Percentiles rank a stretch among this genome's conserved stretches.
Conservation (phyloP, 2,797 vertebrate genomes). For the Dryobates pubescens region DNA sequence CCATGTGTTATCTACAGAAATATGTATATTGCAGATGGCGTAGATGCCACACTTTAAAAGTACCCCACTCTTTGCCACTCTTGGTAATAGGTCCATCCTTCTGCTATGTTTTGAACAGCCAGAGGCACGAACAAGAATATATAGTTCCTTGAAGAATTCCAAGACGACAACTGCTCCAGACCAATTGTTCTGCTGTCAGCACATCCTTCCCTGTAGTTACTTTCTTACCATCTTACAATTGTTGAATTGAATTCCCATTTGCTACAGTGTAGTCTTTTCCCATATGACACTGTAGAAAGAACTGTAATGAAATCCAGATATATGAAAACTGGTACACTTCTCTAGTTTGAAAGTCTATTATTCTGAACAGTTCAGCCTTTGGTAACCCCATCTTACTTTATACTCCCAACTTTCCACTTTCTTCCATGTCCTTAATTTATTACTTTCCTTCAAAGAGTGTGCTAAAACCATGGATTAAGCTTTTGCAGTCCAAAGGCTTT, state of each 20-base stretch:
- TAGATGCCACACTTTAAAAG: neutral
- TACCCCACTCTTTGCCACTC: neutral
- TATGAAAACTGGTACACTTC: neutral
- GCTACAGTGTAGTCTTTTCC: conserved; percentile 14
- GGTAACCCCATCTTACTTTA: neutral
- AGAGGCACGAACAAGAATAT: neutral
- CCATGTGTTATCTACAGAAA: neutral
- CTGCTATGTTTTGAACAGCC: neutral
- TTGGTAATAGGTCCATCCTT: neutral
- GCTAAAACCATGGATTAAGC: neutral
- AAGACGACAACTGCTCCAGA: neutral
- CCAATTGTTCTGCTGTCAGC: conserved; percentile 60
- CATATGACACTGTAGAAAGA: conserved; percentile 16
- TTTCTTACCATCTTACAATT: conserved; percentile 23
- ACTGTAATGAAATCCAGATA: conserved; percentile 55
- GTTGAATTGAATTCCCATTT: conserved; percentile 47
- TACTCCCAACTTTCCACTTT: neutral
- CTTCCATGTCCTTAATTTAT: neutral
- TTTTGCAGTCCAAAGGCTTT: neutral
- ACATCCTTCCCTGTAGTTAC: neutral
- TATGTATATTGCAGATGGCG: accelerated
- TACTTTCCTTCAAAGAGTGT: neutral
- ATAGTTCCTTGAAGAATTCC: neutral
- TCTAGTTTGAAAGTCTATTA: neutral
- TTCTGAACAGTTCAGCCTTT: neutral